Conservation (phyloP, 2,888 invertebrate species). For the Salticus scenicus region DNA sequence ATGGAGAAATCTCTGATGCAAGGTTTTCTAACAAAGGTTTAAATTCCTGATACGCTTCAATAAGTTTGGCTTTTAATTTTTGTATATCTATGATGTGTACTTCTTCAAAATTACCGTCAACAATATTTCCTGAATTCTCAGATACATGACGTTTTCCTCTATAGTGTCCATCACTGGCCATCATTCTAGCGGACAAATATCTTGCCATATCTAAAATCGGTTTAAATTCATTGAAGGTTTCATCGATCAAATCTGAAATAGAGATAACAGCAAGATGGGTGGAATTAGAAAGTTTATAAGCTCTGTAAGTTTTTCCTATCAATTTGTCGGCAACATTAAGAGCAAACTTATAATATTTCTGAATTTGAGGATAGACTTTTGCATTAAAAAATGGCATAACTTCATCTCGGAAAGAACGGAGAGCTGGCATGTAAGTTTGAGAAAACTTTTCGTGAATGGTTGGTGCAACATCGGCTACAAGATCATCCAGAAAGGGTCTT, state of each 20-base stretch:
- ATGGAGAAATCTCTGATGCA: constrained; percentile 10
- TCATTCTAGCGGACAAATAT: constrained; percentile 28
- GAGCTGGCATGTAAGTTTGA: background rate
- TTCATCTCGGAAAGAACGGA: background rate
- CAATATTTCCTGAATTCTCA: too few species aligned
- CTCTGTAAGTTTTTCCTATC: background rate
- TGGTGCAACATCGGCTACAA: constrained; percentile 14
- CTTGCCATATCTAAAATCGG: constrained; percentile 40
- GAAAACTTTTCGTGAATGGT: background rate
- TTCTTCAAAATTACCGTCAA: too few species aligned
- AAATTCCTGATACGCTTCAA: background rate
- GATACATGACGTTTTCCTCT: background rate
- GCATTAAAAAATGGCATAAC: background rate
- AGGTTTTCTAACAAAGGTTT: background rate
- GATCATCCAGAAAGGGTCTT: background rate
- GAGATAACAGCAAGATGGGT: constrained; percentile 42
- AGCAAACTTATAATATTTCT: background rate
- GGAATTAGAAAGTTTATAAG: constrained; percentile 26
- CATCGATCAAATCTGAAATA: constrained; percentile 13
- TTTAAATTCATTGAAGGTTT: constrained; percentile 27
- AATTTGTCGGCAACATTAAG: background rate
- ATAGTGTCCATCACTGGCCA: background rate
- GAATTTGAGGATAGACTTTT: background rate
- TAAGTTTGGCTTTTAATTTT: background rate
- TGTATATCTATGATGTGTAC: constrained; percentile 25